Conservation (phyloP, 2,113 vertebrate genomes). For the Apeltes quadracus region DNA sequence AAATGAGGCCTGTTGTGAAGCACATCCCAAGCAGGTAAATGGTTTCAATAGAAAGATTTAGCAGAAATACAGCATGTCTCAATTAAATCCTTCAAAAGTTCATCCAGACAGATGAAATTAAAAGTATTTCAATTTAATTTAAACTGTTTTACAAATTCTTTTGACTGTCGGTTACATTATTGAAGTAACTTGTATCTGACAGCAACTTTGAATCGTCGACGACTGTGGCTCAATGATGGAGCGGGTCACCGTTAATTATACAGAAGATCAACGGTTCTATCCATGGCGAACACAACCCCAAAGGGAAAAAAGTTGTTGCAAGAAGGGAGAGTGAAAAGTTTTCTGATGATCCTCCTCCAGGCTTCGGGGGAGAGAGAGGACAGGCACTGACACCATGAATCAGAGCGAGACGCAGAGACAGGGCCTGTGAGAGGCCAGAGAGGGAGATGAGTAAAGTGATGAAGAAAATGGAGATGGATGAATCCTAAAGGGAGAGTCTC, state of each 20-base stretch:
- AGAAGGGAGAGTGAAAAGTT: constrained; percentile 6
- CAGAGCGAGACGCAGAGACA: not conserved
- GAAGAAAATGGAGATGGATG: not conserved
- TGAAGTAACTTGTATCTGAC: not conserved
- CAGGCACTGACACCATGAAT: constrained; percentile 43
- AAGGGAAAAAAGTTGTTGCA: not conserved
- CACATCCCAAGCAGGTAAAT: too few species aligned
- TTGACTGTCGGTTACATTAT: not conserved
- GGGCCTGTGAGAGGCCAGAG: constrained; percentile 5
- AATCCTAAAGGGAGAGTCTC: constrained; percentile 15
- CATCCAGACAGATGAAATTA: not conserved
- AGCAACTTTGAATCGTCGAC: not conserved
- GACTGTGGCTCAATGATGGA: not conserved
- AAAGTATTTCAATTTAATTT: not conserved
- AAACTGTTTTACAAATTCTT: not conserved
- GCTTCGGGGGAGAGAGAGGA: constrained; percentile 18
- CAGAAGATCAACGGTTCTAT: not conserved
- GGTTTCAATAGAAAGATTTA: too few species aligned
- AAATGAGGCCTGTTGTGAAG: too few species aligned
- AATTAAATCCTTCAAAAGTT: not conserved
- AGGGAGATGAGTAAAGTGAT: constrained; percentile 12
- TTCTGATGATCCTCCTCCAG: constrained; percentile 10
- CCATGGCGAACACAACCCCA: not conserved
- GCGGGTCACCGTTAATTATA: not conserved
- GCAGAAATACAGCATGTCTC: too few species aligned